A percentile compares a stretch with the other conserved stretches of the same genome.
phyloP scores from a whole-genome alignment of 2,797 vertebrate genomes.

The Zalophus californianus region DNA sequence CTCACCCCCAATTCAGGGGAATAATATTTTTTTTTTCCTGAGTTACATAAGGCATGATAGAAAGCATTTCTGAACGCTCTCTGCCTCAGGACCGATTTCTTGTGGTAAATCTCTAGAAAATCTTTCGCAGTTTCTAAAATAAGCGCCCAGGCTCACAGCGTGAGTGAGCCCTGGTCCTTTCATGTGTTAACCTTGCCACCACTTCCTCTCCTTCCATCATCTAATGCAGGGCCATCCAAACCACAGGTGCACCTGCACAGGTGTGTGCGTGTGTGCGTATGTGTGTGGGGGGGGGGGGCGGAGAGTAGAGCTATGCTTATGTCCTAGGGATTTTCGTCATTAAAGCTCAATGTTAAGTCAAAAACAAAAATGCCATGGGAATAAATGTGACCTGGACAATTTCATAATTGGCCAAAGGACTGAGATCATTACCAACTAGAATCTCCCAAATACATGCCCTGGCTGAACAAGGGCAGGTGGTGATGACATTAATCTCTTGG shows the following conservation, averaged over 20 bases:
- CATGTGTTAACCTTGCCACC: neutral
- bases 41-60: conserved; percentile 73
- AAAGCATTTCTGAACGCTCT: conserved; percentile 70
- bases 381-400: neutral
- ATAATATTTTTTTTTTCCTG: conserved; percentile 71
- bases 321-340: neutral
- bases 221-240: neutral
- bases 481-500: neutral
- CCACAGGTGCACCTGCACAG: neutral
- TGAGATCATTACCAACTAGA: neutral
- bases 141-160: conserved; percentile 34
- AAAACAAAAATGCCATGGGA: neutral
- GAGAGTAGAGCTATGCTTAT: neutral
- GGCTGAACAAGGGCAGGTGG: neutral
- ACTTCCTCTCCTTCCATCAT: neutral
- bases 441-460: neutral
- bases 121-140: conserved; percentile 65
- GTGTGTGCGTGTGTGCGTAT: neutral
- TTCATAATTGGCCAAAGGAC: neutral
- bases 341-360: conserved; percentile 17
- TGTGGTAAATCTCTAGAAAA: conserved; percentile 71
- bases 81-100: conserved; percentile 71
- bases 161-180: neutral
- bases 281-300: neutral
- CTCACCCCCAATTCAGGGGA: conserved; percentile 73